Evolutionary conservation across 2,113 vertebrate genomes (phyloP).

Genomic region (Epinephelus cyanopodus): DNA sequence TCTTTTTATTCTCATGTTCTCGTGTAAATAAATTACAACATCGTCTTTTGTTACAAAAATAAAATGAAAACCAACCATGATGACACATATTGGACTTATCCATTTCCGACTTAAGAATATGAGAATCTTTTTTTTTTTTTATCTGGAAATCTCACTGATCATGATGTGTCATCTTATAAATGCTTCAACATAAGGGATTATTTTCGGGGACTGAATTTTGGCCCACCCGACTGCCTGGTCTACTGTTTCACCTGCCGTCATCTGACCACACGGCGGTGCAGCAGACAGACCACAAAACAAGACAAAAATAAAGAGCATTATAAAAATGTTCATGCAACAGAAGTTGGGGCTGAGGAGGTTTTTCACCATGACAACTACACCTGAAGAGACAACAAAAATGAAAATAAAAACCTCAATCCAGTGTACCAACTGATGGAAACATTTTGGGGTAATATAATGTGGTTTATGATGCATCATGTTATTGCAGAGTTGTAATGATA

Average conservation of each 20-base stretch:
- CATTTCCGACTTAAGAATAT: constrained; percentile 42
- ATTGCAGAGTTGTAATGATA: constrained; percentile 8
- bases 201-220: constrained; percentile 11
- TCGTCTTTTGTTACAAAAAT: constrained; percentile 63
- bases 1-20: constrained; percentile 78
- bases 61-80: constrained; percentile 65
- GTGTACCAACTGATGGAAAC: constrained; percentile 32
- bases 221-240: background rate
- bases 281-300: constrained; percentile 23
- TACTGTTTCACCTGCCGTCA: constrained; percentile 2
- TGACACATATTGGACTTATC: constrained; percentile 37
- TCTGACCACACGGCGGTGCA: background rate
- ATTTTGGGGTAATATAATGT: background rate
- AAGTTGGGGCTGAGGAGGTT: constrained; percentile 20
- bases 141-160: background rate
- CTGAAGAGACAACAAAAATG: constrained; percentile 7
- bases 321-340: background rate
- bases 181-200: constrained; percentile 31
- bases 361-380: constrained; percentile 22
- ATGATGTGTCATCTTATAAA: constrained; percentile 31
- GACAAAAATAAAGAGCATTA: constrained; percentile 23
- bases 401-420: constrained; percentile 26
- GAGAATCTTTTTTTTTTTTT: constrained; percentile 30
- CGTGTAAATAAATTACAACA: constrained; percentile 81
- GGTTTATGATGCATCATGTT: constrained; percentile 21